A percentile compares a stretch with the other conserved stretches of the same genome.
These are phyloP conservation scores for Chrysolina americana DNA, from an alignment of 2,888 invertebrate species.

Conservation along the genomic window DNA sequence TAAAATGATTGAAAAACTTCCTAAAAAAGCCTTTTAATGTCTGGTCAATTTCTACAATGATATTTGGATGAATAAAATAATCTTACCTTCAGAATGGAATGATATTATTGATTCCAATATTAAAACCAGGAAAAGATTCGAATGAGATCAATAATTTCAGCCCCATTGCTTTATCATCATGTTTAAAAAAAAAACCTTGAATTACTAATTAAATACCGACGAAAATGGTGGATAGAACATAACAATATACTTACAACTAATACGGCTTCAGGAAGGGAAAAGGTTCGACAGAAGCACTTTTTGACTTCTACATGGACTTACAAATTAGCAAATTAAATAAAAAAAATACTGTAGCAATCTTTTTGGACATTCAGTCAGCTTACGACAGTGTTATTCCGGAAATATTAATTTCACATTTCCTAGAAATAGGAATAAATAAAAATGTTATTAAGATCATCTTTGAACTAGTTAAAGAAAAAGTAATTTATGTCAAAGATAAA, in stretches of 20 bases:
- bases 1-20: conserved; percentile 21
- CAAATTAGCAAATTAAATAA: conserved; percentile 3
- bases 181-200: conserved; percentile 14
- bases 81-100: conserved; percentile 21
- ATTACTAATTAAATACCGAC: conserved; percentile 7
- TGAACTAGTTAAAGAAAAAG: conserved; percentile 3
- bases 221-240: conserved; percentile 13
- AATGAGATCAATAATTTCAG: conserved; percentile 18
- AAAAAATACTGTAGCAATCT: conserved; percentile 18
- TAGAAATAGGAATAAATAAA: background rate
- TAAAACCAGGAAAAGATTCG: conserved; percentile 1
- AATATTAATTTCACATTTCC: background rate
- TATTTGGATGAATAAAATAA: background rate
- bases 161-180: conserved; percentile 27
- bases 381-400: conserved; percentile 32
- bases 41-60: background rate
- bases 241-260: conserved; percentile 8
- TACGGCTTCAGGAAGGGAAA: conserved; percentile 32
- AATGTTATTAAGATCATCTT: conserved; percentile 15
- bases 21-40: background rate
- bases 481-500: background rate
- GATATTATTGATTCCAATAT: conserved; percentile 18
- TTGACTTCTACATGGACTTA: background rate
- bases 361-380: conserved; percentile 24
- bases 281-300: conserved; percentile 14